phyloP scores from a whole-genome alignment of 2,888 invertebrate species.

The Allygus modestus region DNA sequence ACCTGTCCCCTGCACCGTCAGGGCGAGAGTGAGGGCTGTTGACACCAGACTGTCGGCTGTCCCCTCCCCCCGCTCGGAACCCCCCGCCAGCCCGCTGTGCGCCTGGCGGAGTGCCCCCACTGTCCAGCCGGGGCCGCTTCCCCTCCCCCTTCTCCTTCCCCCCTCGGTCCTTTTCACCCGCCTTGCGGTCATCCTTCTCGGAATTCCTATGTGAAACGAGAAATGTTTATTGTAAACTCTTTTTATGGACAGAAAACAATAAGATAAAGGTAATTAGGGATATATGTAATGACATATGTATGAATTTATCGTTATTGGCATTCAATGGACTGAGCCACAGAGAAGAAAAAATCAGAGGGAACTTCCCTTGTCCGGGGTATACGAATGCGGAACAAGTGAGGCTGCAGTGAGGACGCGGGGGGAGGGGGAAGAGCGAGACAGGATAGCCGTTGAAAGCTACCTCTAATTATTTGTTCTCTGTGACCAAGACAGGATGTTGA shows the following conservation, averaged over 20 bases:
- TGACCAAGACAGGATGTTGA: too few relatives aligned
- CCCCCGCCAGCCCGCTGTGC: slow-evolving; percentile 5
- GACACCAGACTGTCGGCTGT: slow-evolving; percentile 6
- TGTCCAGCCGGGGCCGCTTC: slow-evolving; percentile 65
- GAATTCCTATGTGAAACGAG: slow-evolving; percentile 61
- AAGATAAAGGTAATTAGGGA: not conserved
- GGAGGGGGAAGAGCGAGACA: not conserved
- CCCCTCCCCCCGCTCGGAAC: slow-evolving; percentile 53
- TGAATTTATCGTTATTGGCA: not conserved
- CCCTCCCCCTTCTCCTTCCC: slow-evolving; percentile 72
- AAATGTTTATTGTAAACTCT: slow-evolving; percentile 1
- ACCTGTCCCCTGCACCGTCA: slow-evolving; percentile 62
- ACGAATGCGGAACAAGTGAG: not conserved
- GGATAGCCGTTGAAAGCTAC: not conserved
- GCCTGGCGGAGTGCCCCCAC: slow-evolving; percentile 31
- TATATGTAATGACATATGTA: not conserved
- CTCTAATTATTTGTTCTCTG: not conserved
- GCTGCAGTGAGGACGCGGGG: not conserved
- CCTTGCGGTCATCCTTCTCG: slow-evolving; percentile 69
- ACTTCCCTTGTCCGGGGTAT: not conserved
- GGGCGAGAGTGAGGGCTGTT: slow-evolving; percentile 66
- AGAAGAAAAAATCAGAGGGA: slow-evolving; percentile 5
- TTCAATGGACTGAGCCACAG: not conserved
- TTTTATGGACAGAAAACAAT: not conserved
- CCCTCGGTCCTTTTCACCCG: slow-evolving; percentile 72